phyloP scores from a whole-genome alignment of 2,113 vertebrate species.

The Formicarius rufipectus region DNA sequence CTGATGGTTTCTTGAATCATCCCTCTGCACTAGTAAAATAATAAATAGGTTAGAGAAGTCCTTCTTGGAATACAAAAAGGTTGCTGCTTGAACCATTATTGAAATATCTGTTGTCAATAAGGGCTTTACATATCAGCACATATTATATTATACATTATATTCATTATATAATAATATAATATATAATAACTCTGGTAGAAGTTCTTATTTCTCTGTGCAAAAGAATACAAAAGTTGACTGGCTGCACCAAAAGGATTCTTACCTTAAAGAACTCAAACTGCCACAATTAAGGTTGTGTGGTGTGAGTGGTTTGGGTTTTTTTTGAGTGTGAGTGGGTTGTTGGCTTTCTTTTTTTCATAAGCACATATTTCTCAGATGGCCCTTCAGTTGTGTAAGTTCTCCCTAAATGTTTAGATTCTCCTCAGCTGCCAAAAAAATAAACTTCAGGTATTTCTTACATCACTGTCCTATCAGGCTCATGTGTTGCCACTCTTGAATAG shows the following conservation, averaged over 20 bases:
- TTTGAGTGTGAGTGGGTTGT: too few species aligned
- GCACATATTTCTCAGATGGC: neutral
- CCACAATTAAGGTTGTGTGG: neutral
- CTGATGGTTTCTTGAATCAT: neutral
- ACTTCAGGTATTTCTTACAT: neutral
- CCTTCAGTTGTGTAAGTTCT: neutral
- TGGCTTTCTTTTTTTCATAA: neutral
- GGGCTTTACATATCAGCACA: neutral
- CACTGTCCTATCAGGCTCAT: neutral
- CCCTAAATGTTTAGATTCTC: neutral
- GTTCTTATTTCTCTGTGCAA: neutral
- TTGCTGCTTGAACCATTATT: neutral
- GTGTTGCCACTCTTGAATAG: neutral
- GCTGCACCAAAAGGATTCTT: neutral
- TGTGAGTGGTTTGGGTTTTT: neutral
- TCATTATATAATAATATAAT: too few species aligned
- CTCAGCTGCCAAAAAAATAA: neutral
- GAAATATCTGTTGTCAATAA: neutral
- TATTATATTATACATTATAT: neutral
- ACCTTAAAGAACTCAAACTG: neutral
- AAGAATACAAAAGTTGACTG: neutral
- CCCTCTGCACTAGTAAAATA: neutral
- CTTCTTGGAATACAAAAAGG: neutral
- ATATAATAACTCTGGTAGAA: neutral
- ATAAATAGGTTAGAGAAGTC: neutral